These are phyloP conservation scores for Helleia helle DNA, from an alignment of 2,888 invertebrate species.

Conservation along the genomic window DNA sequence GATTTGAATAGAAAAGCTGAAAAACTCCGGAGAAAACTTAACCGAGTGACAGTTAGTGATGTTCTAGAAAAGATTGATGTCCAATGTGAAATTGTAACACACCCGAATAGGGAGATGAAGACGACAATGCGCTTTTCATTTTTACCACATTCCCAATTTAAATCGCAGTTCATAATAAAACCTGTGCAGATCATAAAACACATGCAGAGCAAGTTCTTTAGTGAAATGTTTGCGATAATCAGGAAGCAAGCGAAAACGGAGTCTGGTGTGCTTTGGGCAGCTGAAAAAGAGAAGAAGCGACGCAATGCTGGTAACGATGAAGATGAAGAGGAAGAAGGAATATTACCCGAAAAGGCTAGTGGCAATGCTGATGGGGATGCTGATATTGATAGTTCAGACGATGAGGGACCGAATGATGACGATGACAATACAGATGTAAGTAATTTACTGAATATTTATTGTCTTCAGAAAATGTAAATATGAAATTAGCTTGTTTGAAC, in stretches of 20 bases:
- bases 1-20: constrained; percentile 76
- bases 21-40: constrained; percentile 80
- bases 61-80: constrained; percentile 83
- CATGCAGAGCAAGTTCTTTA: constrained; percentile 82
- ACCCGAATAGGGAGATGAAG: constrained; percentile 71
- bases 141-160: constrained; percentile 82
- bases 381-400: constrained; percentile 78
- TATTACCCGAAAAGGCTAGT: constrained; percentile 28
- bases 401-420: constrained; percentile 66
- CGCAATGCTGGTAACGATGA: constrained; percentile 43
- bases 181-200: constrained; percentile 80
- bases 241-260: constrained; percentile 73
- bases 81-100: constrained; percentile 69
- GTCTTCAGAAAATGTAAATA: no score
- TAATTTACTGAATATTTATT: not conserved
- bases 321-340: constrained; percentile 40
- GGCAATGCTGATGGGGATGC: constrained; percentile 74
- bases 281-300: constrained; percentile 54
- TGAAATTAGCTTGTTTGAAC: no score
- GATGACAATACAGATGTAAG: constrained; percentile 40
- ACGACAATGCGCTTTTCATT: constrained; percentile 83
- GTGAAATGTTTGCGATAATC: constrained; percentile 77
- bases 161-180: constrained; percentile 79
- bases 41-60: constrained; percentile 84
- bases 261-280: constrained; percentile 62